These are phyloP conservation scores for Caenorhabditis tropicalis DNA, from an alignment of 1,140 invertebrate species.

Conservation along the genomic window DNA sequence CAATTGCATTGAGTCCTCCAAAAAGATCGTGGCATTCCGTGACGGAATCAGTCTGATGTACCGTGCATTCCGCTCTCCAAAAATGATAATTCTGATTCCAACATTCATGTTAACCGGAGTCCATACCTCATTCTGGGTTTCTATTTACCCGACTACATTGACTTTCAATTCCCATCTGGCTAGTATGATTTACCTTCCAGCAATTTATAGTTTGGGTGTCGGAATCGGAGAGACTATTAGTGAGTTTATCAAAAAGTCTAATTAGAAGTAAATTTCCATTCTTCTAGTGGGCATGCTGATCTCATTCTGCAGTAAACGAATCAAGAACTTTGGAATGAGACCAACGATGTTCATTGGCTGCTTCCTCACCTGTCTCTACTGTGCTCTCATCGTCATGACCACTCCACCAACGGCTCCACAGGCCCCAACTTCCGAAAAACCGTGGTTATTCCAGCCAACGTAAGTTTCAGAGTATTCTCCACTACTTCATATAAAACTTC, in stretches of 20 bases:
- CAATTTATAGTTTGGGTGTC: constrained; percentile 42
- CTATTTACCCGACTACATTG: constrained; percentile 49
- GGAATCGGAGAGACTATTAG: constrained; percentile 48
- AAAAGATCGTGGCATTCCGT: constrained; percentile 12
- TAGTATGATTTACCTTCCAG: constrained; percentile 45
- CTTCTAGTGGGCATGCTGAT: constrained; percentile 45
- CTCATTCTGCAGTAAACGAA: constrained; percentile 10
- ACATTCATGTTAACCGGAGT: constrained; percentile 30
- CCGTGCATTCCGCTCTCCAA: constrained; percentile 47
- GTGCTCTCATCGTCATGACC: background rate
- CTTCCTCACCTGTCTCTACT: constrained; percentile 11
- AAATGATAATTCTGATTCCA: constrained; percentile 40
- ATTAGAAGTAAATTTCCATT: background rate
- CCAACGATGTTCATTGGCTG: constrained; percentile 47
- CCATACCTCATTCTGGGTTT: constrained; percentile 51
- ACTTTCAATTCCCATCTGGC: constrained; percentile 29
- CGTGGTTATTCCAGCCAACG: constrained; percentile 37
- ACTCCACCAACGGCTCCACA: constrained; percentile 27
- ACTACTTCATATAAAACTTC: background rate
- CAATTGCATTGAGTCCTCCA: constrained; percentile 42
- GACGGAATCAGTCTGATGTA: constrained; percentile 46
- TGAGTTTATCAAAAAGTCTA: background rate
- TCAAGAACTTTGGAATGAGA: constrained; percentile 44
- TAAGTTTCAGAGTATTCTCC: background rate
- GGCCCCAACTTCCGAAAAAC: constrained; percentile 1